Base-by-base conservation (phyloP, 2,888 invertebrate genomes). In the Pyralis farinalis region DNA sequence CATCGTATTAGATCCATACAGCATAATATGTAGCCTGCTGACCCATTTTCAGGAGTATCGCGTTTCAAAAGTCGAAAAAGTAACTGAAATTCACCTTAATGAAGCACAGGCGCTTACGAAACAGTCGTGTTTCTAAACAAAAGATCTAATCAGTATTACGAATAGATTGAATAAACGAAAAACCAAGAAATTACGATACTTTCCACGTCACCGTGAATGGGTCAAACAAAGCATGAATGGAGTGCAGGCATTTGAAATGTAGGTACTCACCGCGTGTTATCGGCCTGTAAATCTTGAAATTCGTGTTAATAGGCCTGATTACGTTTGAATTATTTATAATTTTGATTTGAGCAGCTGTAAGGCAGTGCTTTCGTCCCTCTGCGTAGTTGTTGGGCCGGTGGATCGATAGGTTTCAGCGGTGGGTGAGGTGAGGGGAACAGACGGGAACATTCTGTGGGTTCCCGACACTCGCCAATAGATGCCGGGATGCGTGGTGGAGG, bases 341-440 rank as follows among this genome's bases (percentile, higher is more conserved):
- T 68, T 68, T 53, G 62, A 53, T 53, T 60, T 62, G 66, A 65
- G 58, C 53, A 62, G 47, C 42, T 51, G 60, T 70, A 66, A 72
- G 65, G 65, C 73, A 67, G 69, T 71, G 71, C 55, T 75, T 64
- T 67, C 62, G 60, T 70, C 63, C 66, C 77, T 68, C 76, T 66
- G 72, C 76, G 77, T 79, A 73, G 73, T 75, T 78, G 80, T 71
- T 75, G 62, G 69, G 67, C 71, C 58, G 50, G 55, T 49, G 58
- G 78, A 86, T 87, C 86, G 81, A 86, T 87, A 87, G 71, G 64
- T 63, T 64, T 64, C 65, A 45, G 59, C 59, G 62, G 63, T 49
- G 45, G 43, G 51, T 45, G 46, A 47, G 51, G 54, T 32, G 45
- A 39, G 46, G 56, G 55, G 54, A 58, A 56, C 46, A 40, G 53